Evolutionary conservation across 2,113 vertebrate species (phyloP), one percentile per base, ranked within the genome.

Genomic region (Eulacestoma nigropectus): DNA sequence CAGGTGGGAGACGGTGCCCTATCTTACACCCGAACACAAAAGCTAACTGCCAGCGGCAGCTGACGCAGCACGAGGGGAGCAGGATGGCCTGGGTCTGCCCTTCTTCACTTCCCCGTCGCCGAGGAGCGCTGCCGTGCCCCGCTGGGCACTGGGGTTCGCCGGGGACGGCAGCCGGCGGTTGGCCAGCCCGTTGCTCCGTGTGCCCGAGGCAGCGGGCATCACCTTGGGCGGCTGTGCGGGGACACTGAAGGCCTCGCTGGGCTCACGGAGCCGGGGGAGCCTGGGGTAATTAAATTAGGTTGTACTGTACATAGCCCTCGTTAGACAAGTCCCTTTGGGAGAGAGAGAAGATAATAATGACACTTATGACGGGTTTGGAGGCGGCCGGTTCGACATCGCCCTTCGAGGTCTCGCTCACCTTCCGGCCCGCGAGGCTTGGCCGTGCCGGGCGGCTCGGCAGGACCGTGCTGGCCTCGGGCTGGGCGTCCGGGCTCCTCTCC

Each of bases 241-340:
- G 80, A 87, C 63, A 60, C 82, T 8, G 1, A 73, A 87, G 85
- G 57, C 73, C 56, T 75, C 8, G 2, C 68, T 8, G 39, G 68
- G 69, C 73, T 75, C 15, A 1, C 84, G 73, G 57, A 63, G 84
- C 26, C 7, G 1, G 15, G 88, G 76, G 57, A 93, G 68, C 76
- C 60, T 29, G 49, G 86, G 65, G 75, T 59, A 87, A 67, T 88
- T 77, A 87, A 77, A 65, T 75, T 42, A 56, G 82, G 90, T 87
- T 83, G 82, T 94, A 86, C 77, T 96, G 95, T 96, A 96, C 89
- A 84, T 90, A 97, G 89, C 97, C 96, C 97, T 97, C 97, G 23
- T 97, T 93, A 93, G 90, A 97, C 87, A 97, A 94, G 94, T 95
- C 80, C 77, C 87, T 72, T 96, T 72, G 69, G 77, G 91, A 89